Evolutionary conservation across 2,113 vertebrate genomes (phyloP).

Genomic region (Henicopernis longicauda): DNA sequence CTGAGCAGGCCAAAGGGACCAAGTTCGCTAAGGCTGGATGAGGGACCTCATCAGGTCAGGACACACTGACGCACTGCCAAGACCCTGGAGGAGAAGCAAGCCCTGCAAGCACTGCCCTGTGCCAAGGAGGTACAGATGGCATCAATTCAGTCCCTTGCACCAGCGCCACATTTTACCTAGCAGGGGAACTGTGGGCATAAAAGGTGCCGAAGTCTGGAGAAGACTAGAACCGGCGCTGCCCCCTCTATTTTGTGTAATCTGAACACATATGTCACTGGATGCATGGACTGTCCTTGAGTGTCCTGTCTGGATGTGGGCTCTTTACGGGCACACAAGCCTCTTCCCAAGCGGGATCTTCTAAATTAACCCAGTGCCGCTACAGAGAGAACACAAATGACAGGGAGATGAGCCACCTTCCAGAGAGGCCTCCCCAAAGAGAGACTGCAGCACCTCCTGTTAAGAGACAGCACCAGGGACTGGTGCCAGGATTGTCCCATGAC

Average conservation of each 20-base stretch:
- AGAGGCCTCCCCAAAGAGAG: not conserved
- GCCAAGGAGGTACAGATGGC: slow-evolving; percentile 10
- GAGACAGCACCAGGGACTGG: not conserved
- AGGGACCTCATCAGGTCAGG: not conserved
- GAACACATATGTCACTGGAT: not conserved
- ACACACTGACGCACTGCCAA: not conserved
- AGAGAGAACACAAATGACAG: not conserved
- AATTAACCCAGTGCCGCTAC: not conserved
- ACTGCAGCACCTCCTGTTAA: not conserved
- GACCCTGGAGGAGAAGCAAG: not conserved
- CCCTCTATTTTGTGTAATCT: not conserved
- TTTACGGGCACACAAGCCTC: not conserved
- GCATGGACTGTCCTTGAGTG: not conserved
- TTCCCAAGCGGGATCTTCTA: not conserved
- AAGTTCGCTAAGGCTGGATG: not conserved
- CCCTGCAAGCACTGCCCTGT: not conserved
- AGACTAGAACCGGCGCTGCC: not conserved
- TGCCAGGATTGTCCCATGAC: fast-evolving
- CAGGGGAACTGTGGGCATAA: not conserved
- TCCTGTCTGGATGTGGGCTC: not conserved
- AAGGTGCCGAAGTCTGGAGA: not conserved
- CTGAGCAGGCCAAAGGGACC: not conserved
- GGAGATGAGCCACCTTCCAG: not conserved
- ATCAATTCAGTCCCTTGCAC: not conserved
- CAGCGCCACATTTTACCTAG: not conserved